Base-by-base conservation (phyloP, 2,888 invertebrate genomes). In the Scaptodrosophila latifasciaeformis region DNA sequence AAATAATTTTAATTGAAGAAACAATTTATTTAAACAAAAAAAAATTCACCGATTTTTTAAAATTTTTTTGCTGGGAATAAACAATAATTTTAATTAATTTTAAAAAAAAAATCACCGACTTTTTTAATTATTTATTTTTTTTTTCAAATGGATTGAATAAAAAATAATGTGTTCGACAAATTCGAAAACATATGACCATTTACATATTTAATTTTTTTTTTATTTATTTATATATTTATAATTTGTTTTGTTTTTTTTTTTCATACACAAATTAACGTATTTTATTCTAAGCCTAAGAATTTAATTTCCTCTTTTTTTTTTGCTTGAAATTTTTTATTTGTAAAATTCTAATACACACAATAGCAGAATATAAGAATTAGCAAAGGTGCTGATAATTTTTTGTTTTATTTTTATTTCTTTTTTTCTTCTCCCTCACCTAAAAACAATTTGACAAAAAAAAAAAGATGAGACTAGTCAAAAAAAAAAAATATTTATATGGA, bases 171-270 rank as follows among this genome's bases (percentile, higher is more conserved):
- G n/a, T n/a, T n/a, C n/a, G n/a, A n/a, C n/a, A n/a, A n/a, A n/a
- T 42, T 59, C 54, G 46, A 47, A 59, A 58, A 58, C 59, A 57
- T 57, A 47, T 58, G 59, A 58, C 50, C 60, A 61, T 61, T 61
- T 61, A 61, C 60, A 61, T 34, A 34, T 13, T n/a, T n/a, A n/a
- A 34, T 34, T 34, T 34, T 47, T 51, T 48, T 44, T 54, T 60
- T 60, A 44, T 50, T 48, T 39, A 48, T 54, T 60, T 60, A 47
- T 44, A 54, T 59, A 49, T 46, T 21, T 31, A 15, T 37, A 10
- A 9, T 17, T 15, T 37, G 13, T 37, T 17, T 37, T 37, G 2
- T 15, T 35, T 2, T 1, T 50, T 54, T 47, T 49, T 40, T 55
- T 56, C 35, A 49, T 56, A 56, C 49, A 58, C 56, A 45, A 54